A percentile compares a stretch with the other conserved stretches of the same genome.
Evolutionary conservation across 2,113 vertebrate species (phyloP).

Genomic region (Pelecanoides urinatrix): DNA sequence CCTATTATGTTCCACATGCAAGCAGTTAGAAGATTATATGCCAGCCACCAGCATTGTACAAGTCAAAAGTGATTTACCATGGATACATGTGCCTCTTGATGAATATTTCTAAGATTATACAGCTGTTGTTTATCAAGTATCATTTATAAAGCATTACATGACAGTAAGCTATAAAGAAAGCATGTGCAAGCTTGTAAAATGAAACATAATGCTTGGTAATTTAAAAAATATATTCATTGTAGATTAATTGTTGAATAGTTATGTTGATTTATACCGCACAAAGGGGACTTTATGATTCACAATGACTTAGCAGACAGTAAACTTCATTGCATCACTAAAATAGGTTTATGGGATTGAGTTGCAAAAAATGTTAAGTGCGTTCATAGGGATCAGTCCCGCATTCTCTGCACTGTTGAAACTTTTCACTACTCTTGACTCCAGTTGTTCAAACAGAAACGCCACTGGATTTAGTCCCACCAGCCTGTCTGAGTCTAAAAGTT

Average conservation of each 20-base stretch:
- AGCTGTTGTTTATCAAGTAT: slow-evolving; percentile 65
- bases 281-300: slow-evolving; percentile 50
- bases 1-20: background rate
- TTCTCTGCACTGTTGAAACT: background rate
- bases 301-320: slow-evolving; percentile 34
- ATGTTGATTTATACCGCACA: slow-evolving; percentile 52
- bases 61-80: slow-evolving; percentile 58
- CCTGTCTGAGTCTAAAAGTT: background rate
- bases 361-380: background rate
- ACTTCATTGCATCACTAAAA: slow-evolving; percentile 32
- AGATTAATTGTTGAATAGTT: slow-evolving; percentile 66
- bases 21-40: slow-evolving; percentile 24
- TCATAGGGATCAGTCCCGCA: background rate
- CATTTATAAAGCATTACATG: slow-evolving; percentile 69
- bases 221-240: slow-evolving; percentile 62
- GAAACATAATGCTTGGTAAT: slow-evolving; percentile 60
- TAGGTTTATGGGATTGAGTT: background rate
- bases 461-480: background rate
- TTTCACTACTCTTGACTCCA: background rate
- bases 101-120: slow-evolving; percentile 60
- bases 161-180: slow-evolving; percentile 64
- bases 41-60: background rate
- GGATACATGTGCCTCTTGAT: slow-evolving; percentile 54
- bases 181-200: slow-evolving; percentile 59
- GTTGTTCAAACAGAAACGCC: background rate